Conservation (phyloP, 1,140 invertebrate species). For the Metopolophium dirhodum region DNA sequence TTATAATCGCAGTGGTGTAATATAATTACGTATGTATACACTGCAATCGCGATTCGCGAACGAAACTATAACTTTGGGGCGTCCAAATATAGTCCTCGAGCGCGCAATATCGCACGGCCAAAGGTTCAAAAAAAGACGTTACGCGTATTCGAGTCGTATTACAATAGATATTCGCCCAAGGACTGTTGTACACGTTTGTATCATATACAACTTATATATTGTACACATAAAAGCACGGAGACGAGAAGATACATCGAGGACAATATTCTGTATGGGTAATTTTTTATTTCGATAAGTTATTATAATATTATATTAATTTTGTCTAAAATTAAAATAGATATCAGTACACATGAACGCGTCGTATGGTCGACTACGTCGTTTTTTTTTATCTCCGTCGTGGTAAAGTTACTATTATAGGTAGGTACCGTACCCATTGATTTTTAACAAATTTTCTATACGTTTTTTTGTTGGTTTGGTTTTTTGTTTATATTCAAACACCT, state of each 20-base stretch:
- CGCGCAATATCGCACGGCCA: not conserved
- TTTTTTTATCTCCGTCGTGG: not conserved
- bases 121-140: not conserved
- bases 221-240: not conserved
- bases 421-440: not conserved
- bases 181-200: not conserved
- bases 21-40: not conserved
- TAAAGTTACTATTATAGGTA: not conserved
- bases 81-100: not conserved
- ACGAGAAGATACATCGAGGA: not conserved
- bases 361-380: not conserved
- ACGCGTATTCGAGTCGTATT: not conserved
- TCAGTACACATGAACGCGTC: not conserved
- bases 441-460: not conserved
- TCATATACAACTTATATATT: not conserved
- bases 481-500: not conserved
- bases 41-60: not conserved
- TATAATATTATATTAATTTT: not conserved
- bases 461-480: not conserved
- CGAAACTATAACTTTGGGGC: not conserved
- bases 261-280: not conserved
- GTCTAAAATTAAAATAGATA: not conserved
- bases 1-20: not conserved
- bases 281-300: constrained; percentile 16
- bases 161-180: not conserved